Conservation (phyloP, 2,113 vertebrate genomes). For the Chinchilla lanigera region DNA sequence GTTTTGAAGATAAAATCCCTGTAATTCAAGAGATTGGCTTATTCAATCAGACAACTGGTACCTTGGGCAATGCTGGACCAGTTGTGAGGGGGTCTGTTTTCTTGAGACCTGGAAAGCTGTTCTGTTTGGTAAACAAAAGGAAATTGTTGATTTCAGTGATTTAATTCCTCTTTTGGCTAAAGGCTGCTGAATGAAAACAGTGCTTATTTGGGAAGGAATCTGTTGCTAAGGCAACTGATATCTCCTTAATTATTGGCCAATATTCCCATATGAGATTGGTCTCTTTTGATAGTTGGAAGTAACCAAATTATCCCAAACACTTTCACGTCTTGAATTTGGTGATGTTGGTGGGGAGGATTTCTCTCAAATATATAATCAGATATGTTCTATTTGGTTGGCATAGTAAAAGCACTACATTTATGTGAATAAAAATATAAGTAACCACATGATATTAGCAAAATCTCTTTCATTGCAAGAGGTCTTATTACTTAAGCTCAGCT, state of each 20-base stretch:
- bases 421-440: constrained; percentile 25
- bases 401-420: neutral
- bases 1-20: constrained; percentile 77
- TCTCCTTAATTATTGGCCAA: constrained; percentile 82
- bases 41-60: constrained; percentile 71
- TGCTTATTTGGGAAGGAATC: constrained; percentile 82
- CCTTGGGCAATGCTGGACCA: constrained; percentile 65
- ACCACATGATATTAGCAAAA: constrained; percentile 24
- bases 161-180: constrained; percentile 82
- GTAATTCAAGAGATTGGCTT: constrained; percentile 76
- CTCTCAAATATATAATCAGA: constrained; percentile 23
- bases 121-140: constrained; percentile 82
- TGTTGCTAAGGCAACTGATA: constrained; percentile 84
- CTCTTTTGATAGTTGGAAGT: constrained; percentile 79
- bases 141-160: constrained; percentile 81
- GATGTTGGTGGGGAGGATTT: constrained; percentile 17
- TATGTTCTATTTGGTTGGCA: constrained; percentile 19
- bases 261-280: constrained; percentile 79
- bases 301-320: constrained; percentile 70
- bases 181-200: constrained; percentile 79
- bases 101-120: constrained; percentile 79
- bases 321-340: constrained; percentile 73
- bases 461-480: constrained; percentile 44
- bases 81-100: constrained; percentile 76
- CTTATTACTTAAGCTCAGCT: constrained; percentile 45